Evolutionary conservation across 2,888 invertebrate species (phyloP).

Genomic region (Macroteleia sp.): DNA sequence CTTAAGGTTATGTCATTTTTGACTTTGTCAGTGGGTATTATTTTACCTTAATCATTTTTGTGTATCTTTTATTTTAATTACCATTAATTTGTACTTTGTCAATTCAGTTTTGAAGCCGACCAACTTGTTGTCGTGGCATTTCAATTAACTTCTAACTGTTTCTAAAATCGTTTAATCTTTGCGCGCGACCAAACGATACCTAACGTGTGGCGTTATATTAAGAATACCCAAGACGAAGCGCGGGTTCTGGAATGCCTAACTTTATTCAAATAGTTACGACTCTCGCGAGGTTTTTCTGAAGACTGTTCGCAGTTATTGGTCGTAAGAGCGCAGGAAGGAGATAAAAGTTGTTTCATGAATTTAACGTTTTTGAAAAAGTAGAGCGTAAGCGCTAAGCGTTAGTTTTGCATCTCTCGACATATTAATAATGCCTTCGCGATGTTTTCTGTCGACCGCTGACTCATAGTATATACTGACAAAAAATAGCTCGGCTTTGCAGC

Average conservation of each 20-base stretch:
- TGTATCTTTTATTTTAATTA: too few species aligned
- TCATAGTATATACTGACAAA: constrained; percentile 33
- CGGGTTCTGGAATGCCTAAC: constrained; percentile 39
- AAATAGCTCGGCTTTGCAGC: constrained; percentile 50
- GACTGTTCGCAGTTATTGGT: not conserved
- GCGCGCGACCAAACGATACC: not conserved
- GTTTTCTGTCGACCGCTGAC: constrained; percentile 40
- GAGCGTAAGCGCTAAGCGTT: constrained; percentile 5
- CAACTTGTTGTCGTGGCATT: too few species aligned
- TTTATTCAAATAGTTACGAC: constrained; percentile 35
- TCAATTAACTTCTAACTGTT: too few species aligned
- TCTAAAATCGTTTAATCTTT: constrained; percentile 7
- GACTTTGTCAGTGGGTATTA: too few species aligned
- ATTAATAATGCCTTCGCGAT: constrained; percentile 40
- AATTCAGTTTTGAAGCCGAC: too few species aligned
- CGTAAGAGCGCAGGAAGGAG: not conserved
- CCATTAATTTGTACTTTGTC: too few species aligned
- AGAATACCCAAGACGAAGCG: constrained; percentile 21
- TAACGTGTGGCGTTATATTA: constrained; percentile 33
- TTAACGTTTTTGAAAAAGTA: constrained; percentile 34
- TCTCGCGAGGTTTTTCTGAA: constrained; percentile 15
- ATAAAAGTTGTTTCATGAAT: too few species aligned
- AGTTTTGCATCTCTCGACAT: constrained; percentile 23
- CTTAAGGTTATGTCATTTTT: too few species aligned
- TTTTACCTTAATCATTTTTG: too few species aligned